phyloP scores from a whole-genome alignment of 2,797 vertebrate genomes.

The Balearica regulorum region DNA sequence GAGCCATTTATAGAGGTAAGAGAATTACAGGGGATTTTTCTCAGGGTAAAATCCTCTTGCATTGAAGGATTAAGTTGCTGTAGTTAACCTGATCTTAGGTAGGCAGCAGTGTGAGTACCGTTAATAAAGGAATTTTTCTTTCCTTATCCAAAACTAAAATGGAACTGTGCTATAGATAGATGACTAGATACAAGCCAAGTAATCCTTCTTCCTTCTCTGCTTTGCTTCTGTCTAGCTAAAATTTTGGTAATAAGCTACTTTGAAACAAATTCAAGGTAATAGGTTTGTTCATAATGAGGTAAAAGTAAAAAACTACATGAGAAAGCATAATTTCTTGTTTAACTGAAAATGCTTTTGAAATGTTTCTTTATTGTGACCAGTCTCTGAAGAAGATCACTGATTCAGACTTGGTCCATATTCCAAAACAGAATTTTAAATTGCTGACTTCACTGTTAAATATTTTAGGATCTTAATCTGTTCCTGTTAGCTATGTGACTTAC shows the following conservation, averaged over 20 bases:
- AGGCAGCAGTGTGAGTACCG: neutral
- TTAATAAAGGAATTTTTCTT: neutral
- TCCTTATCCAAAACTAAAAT: neutral
- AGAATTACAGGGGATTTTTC: conserved; percentile 3
- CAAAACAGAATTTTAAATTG: neutral
- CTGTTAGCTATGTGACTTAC: neutral
- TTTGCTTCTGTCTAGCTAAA: neutral
- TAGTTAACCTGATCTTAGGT: conserved; percentile 3
- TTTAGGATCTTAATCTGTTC: neutral
- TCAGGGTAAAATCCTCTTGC: neutral
- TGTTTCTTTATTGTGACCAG: neutral
- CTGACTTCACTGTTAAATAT: neutral
- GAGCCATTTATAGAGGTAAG: neutral
- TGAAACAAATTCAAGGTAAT: neutral
- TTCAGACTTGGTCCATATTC: neutral
- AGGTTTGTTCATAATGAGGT: neutral
- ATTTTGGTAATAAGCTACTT: neutral
- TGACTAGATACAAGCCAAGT: neutral
- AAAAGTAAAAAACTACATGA: neutral
- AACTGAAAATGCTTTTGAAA: neutral
- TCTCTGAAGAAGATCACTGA: neutral
- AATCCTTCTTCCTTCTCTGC: neutral
- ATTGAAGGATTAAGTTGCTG: neutral
- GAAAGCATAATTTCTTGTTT: neutral
- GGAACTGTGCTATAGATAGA: neutral